Conservation (phyloP, 1,140 invertebrate species). For the Drosophila chauvacae region DNA sequence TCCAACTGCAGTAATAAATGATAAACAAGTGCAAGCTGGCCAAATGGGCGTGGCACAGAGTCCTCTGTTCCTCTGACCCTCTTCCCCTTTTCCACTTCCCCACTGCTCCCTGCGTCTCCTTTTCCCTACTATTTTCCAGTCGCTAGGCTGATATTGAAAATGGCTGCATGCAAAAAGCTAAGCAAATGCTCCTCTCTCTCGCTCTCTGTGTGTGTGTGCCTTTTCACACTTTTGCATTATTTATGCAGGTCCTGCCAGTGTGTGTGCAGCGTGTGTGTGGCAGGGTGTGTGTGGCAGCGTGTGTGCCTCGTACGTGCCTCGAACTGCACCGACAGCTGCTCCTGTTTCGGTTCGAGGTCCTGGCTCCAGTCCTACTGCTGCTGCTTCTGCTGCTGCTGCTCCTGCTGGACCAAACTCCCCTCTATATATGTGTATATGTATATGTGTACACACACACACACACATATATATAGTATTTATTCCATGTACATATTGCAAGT, state of each 20-base stretch:
- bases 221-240: constrained; percentile 56
- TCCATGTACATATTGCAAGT: constrained; percentile 52
- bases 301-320: constrained; percentile 58
- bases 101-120: neutral
- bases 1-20: constrained; percentile 75
- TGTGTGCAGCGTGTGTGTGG: constrained; percentile 8
- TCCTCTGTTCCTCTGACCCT: too few species aligned
- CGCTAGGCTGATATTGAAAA: constrained; percentile 67
- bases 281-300: neutral
- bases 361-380: neutral
- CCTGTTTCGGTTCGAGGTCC: constrained; percentile 13
- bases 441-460: neutral
- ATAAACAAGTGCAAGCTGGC: constrained; percentile 77
- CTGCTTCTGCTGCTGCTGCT: neutral
- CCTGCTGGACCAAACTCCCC: constrained; percentile 7
- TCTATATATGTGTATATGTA: neutral
- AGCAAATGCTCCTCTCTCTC: constrained; percentile 27
- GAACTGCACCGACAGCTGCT: constrained; percentile 64
- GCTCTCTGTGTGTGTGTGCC: constrained; percentile 16
- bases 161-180: constrained; percentile 36
- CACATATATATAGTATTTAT: constrained; percentile 32
- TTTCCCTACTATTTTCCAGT: constrained; percentile 6
- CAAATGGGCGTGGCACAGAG: constrained; percentile 25
- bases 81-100: too few species aligned
- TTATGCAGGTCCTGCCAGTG: constrained; percentile 45